Evolutionary conservation across 2,797 vertebrate species (phyloP), one percentile per base, ranked within the genome.

Genomic region (Florisuga fusca): DNA sequence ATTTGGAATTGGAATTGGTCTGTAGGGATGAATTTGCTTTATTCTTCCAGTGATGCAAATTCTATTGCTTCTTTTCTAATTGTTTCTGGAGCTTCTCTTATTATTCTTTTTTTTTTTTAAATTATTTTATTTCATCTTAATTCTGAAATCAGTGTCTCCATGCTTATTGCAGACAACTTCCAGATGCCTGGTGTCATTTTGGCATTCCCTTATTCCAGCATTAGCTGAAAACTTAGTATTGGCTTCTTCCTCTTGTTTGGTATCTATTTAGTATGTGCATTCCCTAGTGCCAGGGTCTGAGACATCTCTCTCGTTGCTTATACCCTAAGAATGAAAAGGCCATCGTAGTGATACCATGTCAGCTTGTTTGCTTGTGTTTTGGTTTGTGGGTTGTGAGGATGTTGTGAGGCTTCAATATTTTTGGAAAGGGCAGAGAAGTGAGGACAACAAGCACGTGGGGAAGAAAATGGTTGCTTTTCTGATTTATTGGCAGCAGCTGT

Each of bases 1-100:
- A 54, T 61, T 92, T 93, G 66, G 69, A 91, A 53, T 92, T 93
- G 66, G 66, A 91, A 53, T 55, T 61, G 41, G n/a, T 81, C 75
- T 72, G 34, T 75, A 34, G 69, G n/a, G 34, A n/a, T 83, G 38
- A 84, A 68, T 58, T 53, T 15, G 34, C 54, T 95, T 81, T 41
- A 53, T 79, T 94, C 50, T 74, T 77, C 59, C 54, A 69, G 58
- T 75, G 74, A 90, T 48, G 22, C 43, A 53, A 54, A 72, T 33
- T 61, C 38, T 83, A 23, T 80, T 93, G 62, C 13, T 19, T 63
- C 43, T n/a, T 33, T 64, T 90, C 29, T 75, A 33, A 59, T 51
- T 63, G 50, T 83, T 41, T 87, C 27, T 31, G 29, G 45, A 64
- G 43, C 1, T 38, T 36, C 36, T 36, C 36, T 36, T 36, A 36